Evolutionary conservation across 1,140 invertebrate species (phyloP), one percentile per base, ranked within the genome.

Genomic region (Aleiodes sp.): DNA sequence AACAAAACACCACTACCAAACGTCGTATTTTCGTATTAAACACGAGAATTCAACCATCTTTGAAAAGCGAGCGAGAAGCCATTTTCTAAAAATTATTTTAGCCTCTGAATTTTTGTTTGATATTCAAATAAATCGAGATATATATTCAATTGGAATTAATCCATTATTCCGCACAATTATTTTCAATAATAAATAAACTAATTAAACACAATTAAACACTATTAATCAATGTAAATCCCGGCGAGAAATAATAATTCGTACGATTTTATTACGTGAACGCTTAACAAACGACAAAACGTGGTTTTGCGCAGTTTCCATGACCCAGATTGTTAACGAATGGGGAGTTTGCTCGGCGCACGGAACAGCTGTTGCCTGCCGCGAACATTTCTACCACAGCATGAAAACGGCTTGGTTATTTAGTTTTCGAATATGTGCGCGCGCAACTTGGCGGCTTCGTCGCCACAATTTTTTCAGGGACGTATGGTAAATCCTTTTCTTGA

Each of bases 271-370:
- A 52, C n/a, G 46, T 52, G 46, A 52, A 52, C 12, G n/a, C n/a
- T n/a, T n/a, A n/a, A n/a, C 21, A 52, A 52, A 16, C 26, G 10
- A 16, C 21, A 10, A 52, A 52, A 52, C 46, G 46, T 41, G 70
- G 71, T 81, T 82, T 83, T 83, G 82, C 84, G 84, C 84, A 86
- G 82, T 85, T 84, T 78, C 80, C 82, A 80, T 86, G 84, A 86
- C 84, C 84, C 82, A 85, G 82, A 86, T 84, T 81, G 71, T 39
- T 70, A 69, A 66, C 70, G 26, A 68, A 77, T 78, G 82, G 82
- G 83, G 82, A 83, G 83, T 84, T 84, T 72, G 84, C 78, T 84
- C 84, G 83, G 75, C 77, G 77, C 78, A 77, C 73, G 83, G 84
- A 86, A 86, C 83, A 83, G 82, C 84, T 83, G 82, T 82, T 83